Evolutionary conservation across 1,140 invertebrate species (phyloP), one percentile per base, ranked within the genome.

Genomic region (Apis laboriosa): DNA sequence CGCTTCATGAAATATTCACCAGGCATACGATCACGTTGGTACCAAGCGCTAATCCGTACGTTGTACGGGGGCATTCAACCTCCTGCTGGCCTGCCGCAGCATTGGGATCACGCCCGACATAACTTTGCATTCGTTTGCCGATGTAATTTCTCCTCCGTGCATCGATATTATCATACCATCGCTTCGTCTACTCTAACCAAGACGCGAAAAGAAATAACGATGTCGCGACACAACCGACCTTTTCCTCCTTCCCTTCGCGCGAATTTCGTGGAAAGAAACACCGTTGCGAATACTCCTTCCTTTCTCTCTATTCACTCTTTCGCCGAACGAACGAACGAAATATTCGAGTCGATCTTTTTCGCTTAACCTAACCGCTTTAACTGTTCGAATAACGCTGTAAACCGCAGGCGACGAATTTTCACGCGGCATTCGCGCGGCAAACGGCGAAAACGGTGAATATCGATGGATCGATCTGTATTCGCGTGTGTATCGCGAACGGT

Each of bases 1-100:
- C 87, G 89, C 85, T 92, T 91, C 90, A 92, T 93, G 88, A 93
- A 92, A 93, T 93, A 93, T 93, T 93, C 92, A 92, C 91, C 87
- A 90, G 89, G 90, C 90, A 89, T 90, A 90, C 89, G 89, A 88
- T 89, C 89, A 90, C 86, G 80, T 84, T 85, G 86, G 86, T 85
- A 84, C 80, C 63, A 67, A 78, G 84, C 80, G 76, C 90, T 90
- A 90, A 91, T 91, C 88, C 88, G 84, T 88, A 76, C 74, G 77
- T 85, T 72, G 82, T 80, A 68, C 73, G 60, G 75, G 75, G 61
- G 63, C 75, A 55, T 77, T 77, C 61, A 77, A 66, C 75, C 75
- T 64, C 61, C 19, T 56, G 58, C 72, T 34, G 72, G 19, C 19
- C 28, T 21, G 67, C 64, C 55, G 43, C 49, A 63, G 64, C 73